Conservation (phyloP, 1,140 invertebrate species). For the Cydia strobilella region DNA sequence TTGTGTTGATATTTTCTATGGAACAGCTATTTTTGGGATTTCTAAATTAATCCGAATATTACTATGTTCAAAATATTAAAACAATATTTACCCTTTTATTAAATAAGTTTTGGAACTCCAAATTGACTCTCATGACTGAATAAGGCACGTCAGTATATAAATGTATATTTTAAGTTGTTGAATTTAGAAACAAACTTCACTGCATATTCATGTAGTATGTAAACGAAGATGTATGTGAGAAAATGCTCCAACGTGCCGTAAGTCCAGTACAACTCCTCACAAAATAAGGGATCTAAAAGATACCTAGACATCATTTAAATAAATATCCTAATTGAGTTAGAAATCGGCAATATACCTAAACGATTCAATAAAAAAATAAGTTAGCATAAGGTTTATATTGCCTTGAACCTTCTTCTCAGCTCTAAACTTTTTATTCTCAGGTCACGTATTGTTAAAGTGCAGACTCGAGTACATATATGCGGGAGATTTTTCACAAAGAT, state of each 20-base stretch:
- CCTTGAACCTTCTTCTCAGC: not conserved
- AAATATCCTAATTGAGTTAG: not conserved
- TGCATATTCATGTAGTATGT: conserved; percentile 22
- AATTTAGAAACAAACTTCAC: conserved; percentile 1
- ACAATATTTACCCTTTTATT: not conserved
- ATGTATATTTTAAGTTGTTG: not conserved
- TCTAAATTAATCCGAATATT: no score
- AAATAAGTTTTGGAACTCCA: not conserved
- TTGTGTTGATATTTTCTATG: no score
- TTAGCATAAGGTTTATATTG: not conserved
- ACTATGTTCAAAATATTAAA: no score
- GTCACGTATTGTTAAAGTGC: conserved; percentile 20
- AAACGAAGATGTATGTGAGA: conserved; percentile 13
- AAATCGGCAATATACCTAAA: no score
- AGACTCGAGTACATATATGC: conserved; percentile 10
- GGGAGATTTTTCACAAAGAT: not conserved
- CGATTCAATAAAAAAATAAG: no score
- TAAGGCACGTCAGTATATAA: not conserved
- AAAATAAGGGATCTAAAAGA: not conserved
- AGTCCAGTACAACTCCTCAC: not conserved
- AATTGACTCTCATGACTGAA: no score
- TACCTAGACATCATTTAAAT: not conserved
- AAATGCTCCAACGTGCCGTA: not conserved
- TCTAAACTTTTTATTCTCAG: conserved; percentile 11
- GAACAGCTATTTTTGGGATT: no score